These are phyloP conservation scores for Leucania comma DNA, from an alignment of 2,888 invertebrate genomes.

Conservation along the genomic window DNA sequence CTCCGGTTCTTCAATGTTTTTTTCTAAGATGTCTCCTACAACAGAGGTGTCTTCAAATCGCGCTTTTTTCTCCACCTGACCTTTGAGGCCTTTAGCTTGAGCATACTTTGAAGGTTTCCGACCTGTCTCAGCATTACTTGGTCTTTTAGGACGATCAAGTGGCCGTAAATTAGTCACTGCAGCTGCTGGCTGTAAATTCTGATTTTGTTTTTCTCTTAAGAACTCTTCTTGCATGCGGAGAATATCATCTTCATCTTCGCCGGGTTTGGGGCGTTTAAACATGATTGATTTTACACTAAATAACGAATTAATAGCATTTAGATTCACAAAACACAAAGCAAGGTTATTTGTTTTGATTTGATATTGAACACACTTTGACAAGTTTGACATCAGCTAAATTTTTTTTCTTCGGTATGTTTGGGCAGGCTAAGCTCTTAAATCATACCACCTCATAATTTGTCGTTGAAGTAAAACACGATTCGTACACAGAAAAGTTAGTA, in stretches of 20 bases:
- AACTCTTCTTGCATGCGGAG: conserved; percentile 94
- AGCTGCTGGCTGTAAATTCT: conserved; percentile 91
- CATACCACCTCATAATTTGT: not conserved
- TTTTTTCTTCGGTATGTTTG: not conserved
- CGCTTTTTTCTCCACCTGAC: conserved; percentile 83
- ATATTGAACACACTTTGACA: conserved; percentile 8
- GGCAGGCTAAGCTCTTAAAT: not conserved
- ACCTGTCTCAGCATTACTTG: conserved; percentile 58
- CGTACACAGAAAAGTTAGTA: no score
- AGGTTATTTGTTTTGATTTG: conserved; percentile 45
- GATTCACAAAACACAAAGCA: not conserved
- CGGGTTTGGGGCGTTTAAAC: conserved; percentile 92
- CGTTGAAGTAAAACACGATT: no score
- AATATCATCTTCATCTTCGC: conserved; percentile 94
- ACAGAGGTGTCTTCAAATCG: conserved; percentile 71
- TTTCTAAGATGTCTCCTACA: conserved; percentile 81
- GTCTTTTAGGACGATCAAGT: conserved; percentile 73
- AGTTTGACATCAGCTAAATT: not conserved
- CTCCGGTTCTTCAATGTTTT: conserved; percentile 67
- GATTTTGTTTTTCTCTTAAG: conserved; percentile 90
- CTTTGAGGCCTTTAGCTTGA: conserved; percentile 79
- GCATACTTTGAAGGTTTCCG: conserved; percentile 86
- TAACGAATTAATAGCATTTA: not conserved
- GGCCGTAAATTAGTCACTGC: conserved; percentile 88
- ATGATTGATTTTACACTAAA: conserved; percentile 76